Conservation (phyloP, 2,113 vertebrate genomes). For the Podiceps cristatus region DNA sequence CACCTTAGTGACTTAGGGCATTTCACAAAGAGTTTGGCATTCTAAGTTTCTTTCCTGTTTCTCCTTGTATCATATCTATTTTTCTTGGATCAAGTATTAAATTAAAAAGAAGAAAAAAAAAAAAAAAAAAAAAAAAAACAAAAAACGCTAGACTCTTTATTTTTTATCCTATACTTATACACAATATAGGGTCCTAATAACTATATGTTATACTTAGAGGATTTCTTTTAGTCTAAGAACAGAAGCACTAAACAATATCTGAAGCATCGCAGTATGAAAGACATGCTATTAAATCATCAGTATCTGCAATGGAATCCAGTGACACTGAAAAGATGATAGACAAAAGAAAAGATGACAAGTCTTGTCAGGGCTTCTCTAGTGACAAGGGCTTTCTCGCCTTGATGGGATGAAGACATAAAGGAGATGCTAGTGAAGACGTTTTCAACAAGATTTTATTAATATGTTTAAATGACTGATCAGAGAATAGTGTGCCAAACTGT, state of each 20-base stretch:
- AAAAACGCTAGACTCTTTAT: neutral
- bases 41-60: neutral
- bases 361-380: conserved; percentile 26
- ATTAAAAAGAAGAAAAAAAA: neutral
- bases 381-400: conserved; percentile 16
- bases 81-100: neutral
- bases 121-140: neutral
- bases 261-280: neutral
- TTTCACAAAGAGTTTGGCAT: neutral
- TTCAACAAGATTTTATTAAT: neutral
- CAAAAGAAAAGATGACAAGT: conserved; percentile 22
- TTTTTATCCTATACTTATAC: neutral
- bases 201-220: neutral
- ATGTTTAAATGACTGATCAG: neutral
- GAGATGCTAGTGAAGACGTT: conserved; percentile 4
- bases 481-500: neutral
- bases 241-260: neutral
- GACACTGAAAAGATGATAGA: conserved; percentile 12
- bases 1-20: neutral
- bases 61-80: neutral
- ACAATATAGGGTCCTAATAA: neutral
- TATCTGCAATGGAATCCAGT: neutral
- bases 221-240: neutral
- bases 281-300: conserved; percentile 28
- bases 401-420: conserved; percentile 3